Percentiles rank a stretch among this genome's conserved stretches.
Conservation (phyloP, 2,113 vertebrate species). For the Riparia riparia region DNA sequence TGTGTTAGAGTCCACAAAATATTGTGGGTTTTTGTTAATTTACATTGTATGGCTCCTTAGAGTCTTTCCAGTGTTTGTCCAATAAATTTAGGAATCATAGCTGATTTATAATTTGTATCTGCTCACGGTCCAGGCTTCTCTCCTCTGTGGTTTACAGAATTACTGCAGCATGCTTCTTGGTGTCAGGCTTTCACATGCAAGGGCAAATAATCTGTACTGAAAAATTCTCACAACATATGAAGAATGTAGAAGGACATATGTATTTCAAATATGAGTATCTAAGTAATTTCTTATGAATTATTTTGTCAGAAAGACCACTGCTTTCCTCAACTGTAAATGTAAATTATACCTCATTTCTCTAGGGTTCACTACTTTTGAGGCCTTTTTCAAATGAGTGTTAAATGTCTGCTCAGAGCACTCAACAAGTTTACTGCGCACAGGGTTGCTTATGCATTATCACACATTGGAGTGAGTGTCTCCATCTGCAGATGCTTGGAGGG, state of each 20-base stretch:
- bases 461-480: background rate
- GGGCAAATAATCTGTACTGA: background rate
- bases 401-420: background rate
- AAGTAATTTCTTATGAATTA: background rate
- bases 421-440: background rate
- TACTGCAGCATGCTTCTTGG: background rate
- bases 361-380: background rate
- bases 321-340: background rate
- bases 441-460: background rate
- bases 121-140: background rate
- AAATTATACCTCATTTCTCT: background rate
- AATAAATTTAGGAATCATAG: background rate
- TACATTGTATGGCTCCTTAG: background rate
- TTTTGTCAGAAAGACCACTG: background rate
- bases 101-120: background rate
- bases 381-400: background rate
- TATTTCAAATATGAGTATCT: background rate
- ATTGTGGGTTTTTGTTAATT: background rate
- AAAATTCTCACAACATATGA: background rate
- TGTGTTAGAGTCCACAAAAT: background rate
- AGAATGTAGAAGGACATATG: background rate
- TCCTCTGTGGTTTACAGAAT: background rate
- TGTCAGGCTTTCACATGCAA: background rate
- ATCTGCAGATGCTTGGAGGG: background rate
- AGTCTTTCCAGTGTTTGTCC: background rate